phyloP scores from a whole-genome alignment of 2,888 invertebrate species.

The Dryomyza anilis region DNA sequence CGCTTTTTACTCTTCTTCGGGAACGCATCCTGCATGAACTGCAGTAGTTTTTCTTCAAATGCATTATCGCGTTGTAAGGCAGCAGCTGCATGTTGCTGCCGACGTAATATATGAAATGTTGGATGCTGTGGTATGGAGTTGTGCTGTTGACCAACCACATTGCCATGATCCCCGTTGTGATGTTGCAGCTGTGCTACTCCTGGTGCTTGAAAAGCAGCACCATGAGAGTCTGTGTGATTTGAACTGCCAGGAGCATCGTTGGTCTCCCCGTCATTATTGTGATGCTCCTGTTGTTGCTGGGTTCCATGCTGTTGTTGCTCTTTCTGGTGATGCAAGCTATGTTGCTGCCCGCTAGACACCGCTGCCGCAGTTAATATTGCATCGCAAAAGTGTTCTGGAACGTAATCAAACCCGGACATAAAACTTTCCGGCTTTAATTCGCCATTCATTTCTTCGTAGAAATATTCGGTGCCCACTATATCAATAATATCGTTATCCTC shows the following conservation, averaged over 20 bases:
- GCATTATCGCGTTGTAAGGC: constrained; percentile 52
- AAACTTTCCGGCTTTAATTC: constrained; percentile 57
- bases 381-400: constrained; percentile 59
- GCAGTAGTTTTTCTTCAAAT: constrained; percentile 56
- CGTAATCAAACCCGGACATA: constrained; percentile 57
- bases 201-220: constrained; percentile 48
- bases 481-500: constrained; percentile 59
- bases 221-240: constrained; percentile 47
- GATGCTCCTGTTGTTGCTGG: constrained; percentile 55
- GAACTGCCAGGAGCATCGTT: constrained; percentile 56
- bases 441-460: constrained; percentile 59
- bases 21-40: constrained; percentile 59
- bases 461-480: constrained; percentile 58
- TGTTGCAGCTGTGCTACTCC: constrained; percentile 48
- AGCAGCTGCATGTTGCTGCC: constrained; percentile 49
- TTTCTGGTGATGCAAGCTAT: constrained; percentile 50
- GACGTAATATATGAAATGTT: constrained; percentile 51
- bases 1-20: constrained; percentile 58
- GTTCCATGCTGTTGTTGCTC: constrained; percentile 49
- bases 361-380: constrained; percentile 58
- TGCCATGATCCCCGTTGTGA: constrained; percentile 47
- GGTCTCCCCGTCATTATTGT: constrained; percentile 55
- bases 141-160: constrained; percentile 45
- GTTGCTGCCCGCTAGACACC: constrained; percentile 51
- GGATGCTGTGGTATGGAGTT: constrained; percentile 52